These are phyloP conservation scores for Bovichtus diacanthus DNA, from an alignment of 2,797 vertebrate species.

Conservation along the genomic window DNA sequence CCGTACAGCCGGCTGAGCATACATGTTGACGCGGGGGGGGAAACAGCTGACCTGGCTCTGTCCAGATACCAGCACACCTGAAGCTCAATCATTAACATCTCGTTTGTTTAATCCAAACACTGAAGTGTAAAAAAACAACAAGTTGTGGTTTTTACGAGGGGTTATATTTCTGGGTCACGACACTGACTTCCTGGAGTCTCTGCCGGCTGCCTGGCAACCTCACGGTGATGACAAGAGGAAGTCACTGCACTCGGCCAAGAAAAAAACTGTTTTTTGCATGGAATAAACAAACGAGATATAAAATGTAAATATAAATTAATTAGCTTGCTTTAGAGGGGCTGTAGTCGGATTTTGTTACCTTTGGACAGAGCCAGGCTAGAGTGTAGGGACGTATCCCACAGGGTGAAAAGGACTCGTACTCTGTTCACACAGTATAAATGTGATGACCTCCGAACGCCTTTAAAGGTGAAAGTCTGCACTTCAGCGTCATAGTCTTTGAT, in stretches of 20 bases:
- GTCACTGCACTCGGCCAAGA: background rate
- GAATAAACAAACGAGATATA: background rate
- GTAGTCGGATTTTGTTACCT: background rate
- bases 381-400: background rate
- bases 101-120: background rate
- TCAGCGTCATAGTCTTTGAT: background rate
- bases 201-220: background rate
- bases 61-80: background rate
- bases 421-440: background rate
- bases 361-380: background rate
- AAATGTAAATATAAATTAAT: constrained; percentile 14
- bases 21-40: background rate
- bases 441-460: background rate
- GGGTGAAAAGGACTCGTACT: background rate
- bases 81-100: constrained; percentile 1
- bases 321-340: background rate
- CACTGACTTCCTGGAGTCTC: constrained; percentile 7
- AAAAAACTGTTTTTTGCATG: background rate
- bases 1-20: background rate
- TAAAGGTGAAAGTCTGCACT: background rate
- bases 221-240: background rate
- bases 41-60: background rate
- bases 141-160: background rate
- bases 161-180: background rate
- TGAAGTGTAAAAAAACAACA: background rate